Base-by-base conservation (phyloP, 1,140 invertebrate species). In the Limonius californicus region DNA sequence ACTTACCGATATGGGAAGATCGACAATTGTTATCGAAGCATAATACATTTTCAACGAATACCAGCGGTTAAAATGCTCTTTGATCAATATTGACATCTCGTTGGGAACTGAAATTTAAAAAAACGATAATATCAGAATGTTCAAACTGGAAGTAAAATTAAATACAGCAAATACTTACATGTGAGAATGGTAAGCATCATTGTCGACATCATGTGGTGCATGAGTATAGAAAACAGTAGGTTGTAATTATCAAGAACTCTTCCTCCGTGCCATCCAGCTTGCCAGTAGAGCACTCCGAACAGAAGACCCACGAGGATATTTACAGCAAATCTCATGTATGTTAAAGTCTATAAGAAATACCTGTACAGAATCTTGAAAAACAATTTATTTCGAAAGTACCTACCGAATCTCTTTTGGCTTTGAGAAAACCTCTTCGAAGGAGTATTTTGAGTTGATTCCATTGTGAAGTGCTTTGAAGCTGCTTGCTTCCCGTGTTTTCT, bases 41-140 rank as follows among this genome's bases (percentile, higher is more conserved):
- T 95, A 98, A 71, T 94, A 98, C 4, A 92, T 88, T 74, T 94
- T 95, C 3, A 97, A 78, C 8, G 93, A 97, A 80, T 98, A 98
- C 95, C 95, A 98, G 74, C 94, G 85, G 76, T 98, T 98, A 62
- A 97, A 91, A 72, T 97, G 93, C 77, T 98, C 95, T 73, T 95
- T 92, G 15, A 89, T 83, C 68, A 97, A 83, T 59, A 96, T 93
- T 6, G 82, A 86, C 88, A 96, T 94, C 80, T 97, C 94, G 61
- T 86, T 84, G 0, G 95, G 94, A 79, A 97, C 92, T 95, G 82
- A n/a, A 84, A 85, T 74, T 61, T 67, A 71, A 68, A 45, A 14
- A 16, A 16, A 6, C n/a, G 12, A 32, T 32, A 32, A 32, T 32
- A 6, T 32, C 27, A n/a, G n/a, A n/a, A n/a, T n/a, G n/a, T n/a